phyloP scores from a whole-genome alignment of 35 echinoderm and acorn worm genomes.

The Apostichopus japonicus region DNA sequence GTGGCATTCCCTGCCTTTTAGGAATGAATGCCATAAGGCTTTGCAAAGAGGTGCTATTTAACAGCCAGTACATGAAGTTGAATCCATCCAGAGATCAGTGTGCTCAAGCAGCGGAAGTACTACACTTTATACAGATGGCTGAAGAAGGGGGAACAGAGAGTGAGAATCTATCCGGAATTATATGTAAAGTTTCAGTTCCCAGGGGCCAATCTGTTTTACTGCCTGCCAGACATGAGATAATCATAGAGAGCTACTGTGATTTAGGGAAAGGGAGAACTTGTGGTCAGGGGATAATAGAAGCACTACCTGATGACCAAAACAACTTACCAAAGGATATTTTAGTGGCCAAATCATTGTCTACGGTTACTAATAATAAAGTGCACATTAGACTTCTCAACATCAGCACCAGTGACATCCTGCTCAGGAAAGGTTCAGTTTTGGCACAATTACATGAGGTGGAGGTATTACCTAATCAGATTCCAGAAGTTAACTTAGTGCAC shows the following conservation, averaged over 20 bases:
- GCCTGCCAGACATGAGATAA: neutral
- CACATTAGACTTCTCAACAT: constrained; percentile 4
- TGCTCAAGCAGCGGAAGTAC: neutral
- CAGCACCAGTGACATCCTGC: neutral
- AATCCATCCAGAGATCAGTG: too few relatives aligned
- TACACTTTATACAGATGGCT: neutral
- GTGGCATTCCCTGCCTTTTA: too few relatives aligned
- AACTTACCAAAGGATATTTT: constrained; percentile 15
- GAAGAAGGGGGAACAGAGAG: neutral
- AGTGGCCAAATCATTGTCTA: too few relatives aligned
- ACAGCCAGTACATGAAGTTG: too few relatives aligned
- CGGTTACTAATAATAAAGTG: neutral
- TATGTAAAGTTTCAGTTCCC: neutral
- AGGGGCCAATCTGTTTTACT: neutral
- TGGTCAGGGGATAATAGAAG: neutral
- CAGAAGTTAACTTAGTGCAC: neutral
- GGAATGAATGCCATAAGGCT: too few relatives aligned
- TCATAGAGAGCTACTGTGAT: neutral
- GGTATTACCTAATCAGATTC: neutral
- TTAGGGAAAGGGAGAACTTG: constrained; percentile 6
- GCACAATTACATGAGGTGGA: neutral
- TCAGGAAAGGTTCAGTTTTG: neutral
- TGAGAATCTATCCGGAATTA: neutral
- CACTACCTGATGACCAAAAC: constrained; percentile 3
- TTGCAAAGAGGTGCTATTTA: neutral